Base-by-base conservation (phyloP, 2,113 vertebrate species). In the Gavialis gangeticus region DNA sequence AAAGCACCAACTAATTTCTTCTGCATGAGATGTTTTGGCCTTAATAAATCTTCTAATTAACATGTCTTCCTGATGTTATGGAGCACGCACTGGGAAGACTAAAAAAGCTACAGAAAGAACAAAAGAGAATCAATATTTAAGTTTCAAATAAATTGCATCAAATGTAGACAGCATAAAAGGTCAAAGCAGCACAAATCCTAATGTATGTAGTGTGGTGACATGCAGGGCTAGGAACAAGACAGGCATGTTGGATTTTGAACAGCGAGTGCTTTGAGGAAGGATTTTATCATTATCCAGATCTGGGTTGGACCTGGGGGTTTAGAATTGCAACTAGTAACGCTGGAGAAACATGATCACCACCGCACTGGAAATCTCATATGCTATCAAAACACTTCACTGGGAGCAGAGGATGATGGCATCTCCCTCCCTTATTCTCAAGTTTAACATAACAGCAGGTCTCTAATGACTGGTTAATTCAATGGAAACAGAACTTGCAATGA, bases 41-140 rank as follows among this genome's bases (percentile, higher is more conserved):
- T 97, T 96, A 98, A 96, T 94, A 98, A 97, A 96, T 98, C 98
- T 98, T 98, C 98, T 98, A 99, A 98, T 98, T 98, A 98, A 98
- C 97, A 97, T 98, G 96, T 98, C 98, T 98, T 98, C 98, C 98
- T 97, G 98, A 96, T 90, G 98, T 98, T 98, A 99, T 97, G 98
- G 98, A 98, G 98, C 97, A 98, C 71, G 98, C 98, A 96, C 97
- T 98, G 91, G 98, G 98, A 87, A 99, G 98, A 98, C 98, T 99
- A 98, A 99, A 99, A 96, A 98, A 98, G 98, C 98, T 99, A 98
- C 88, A 97, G 97, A 97, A 97, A 98, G 96, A 98, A 98, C 97
- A 98, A 97, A 94, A 91, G 90, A 96, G 94, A 96, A 97, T 97
- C 91, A 98, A 87, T 83, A 16, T 96, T 93, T 84, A 90, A 71